Evolutionary conservation across 1,140 invertebrate genomes (phyloP).

Genomic region (Fragariocoptes setiger): DNA sequence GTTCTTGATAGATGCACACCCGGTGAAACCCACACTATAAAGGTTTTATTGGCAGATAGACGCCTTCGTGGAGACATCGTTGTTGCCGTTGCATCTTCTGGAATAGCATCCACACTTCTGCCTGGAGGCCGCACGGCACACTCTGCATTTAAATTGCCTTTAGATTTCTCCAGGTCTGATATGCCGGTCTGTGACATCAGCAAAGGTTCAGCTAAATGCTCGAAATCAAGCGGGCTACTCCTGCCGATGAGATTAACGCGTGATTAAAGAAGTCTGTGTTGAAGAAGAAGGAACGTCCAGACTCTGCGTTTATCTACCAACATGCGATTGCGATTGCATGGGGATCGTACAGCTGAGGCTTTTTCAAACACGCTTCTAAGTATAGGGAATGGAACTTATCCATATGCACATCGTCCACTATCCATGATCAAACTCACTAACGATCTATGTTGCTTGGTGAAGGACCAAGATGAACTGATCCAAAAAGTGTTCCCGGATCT

Average conservation of each 20-base stretch:
- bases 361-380: conserved; percentile 7
- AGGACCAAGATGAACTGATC: neutral
- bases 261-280: conserved; percentile 14
- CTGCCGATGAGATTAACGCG: conserved; percentile 15
- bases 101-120: conserved; percentile 22
- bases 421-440: neutral
- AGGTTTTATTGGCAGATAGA: conserved; percentile 8
- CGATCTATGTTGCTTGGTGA: neutral
- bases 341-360: neutral
- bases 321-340: conserved; percentile 3
- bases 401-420: neutral
- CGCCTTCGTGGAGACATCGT: conserved; percentile 13
- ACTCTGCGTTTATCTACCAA: conserved; percentile 9
- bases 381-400: conserved; percentile 5
- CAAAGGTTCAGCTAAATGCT: conserved; percentile 20
- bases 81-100: conserved; percentile 21
- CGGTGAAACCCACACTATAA: conserved; percentile 15
- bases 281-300: conserved; percentile 4
- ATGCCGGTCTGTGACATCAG: conserved; percentile 17
- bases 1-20: conserved; percentile 11
- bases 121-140: conserved; percentile 20
- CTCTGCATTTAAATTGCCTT: conserved; percentile 20
- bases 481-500: neutral
- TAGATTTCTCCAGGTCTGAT: conserved; percentile 13
- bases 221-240: conserved; percentile 15